Conservation (phyloP, 1,140 invertebrate species). For the Bathynomus jamesi region DNA sequence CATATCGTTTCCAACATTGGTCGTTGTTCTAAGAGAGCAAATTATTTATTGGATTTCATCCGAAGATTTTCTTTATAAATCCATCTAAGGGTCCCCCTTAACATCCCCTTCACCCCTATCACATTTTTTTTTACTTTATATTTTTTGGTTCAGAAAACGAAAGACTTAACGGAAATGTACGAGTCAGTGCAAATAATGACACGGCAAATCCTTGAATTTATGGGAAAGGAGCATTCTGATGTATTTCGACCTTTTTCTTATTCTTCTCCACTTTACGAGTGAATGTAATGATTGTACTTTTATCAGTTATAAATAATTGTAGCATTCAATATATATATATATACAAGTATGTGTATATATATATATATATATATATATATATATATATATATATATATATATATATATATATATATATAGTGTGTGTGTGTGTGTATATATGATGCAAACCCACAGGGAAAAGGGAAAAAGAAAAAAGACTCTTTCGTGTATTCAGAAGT, state of each 20-base stretch:
- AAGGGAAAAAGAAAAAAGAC: no score
- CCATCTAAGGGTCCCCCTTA: background rate
- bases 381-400: no score
- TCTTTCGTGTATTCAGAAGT: no score
- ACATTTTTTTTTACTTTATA: background rate
- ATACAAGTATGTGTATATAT: no score
- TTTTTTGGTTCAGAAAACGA: background rate
- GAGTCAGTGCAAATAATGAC: background rate
- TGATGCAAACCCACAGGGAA: no score
- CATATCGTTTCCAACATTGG: background rate
- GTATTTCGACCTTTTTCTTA: background rate
- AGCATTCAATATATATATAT: no score
- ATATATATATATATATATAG: no score
- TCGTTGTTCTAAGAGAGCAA: background rate
- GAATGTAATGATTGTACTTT: no score
- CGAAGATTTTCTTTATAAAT: background rate
- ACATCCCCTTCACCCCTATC: background rate
- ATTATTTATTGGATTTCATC: conserved; percentile 1
- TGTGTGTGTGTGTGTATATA: no score
- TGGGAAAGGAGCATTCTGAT: background rate
- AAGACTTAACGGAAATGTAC: background rate
- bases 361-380: no score
- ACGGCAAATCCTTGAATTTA: background rate
- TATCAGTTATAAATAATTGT: no score
- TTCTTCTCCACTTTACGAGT: background rate